Base-by-base conservation (phyloP, 2,113 vertebrate species). In the Microtus pennsylvanicus region DNA sequence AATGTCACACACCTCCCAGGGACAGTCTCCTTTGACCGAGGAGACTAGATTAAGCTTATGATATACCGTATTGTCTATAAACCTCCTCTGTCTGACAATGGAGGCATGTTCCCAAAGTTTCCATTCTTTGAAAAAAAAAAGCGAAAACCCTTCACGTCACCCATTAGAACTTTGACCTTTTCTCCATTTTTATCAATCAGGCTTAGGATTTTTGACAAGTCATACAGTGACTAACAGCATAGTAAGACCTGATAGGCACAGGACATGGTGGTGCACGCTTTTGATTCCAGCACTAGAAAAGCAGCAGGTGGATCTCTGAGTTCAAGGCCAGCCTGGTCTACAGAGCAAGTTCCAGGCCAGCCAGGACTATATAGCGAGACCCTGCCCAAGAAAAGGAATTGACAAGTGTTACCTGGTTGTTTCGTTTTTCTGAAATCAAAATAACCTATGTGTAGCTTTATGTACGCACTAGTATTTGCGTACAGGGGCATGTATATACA, bases 221-320 rank as follows among this genome's bases (percentile, higher is more conserved):
- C 96, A 28, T 96, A 97, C 72, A 97, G 98, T 95, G 96, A 86
- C 35, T 45, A 97, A 97, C 86, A 96, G 94, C 95, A 97, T 94
- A 97, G 97, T 98, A 98, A 98, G 95, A 98, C 96, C 97, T 96
- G 97, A 98, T 42, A 83, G 78, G 96, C 96, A 97, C 6, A n/a
- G 52, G 13, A 7, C 35, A 61, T 61, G 80, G 52, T 14, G 80
- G 52, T 3, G 0, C 52, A 38, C 0, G 0, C 52, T 55, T 61
- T 38, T 61, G 21, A 61, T 38, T 55, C 55, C 6, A 61, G 22
- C 21, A 26, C 21, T 26, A 7, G 35, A 35, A 55, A 38, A 12
- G 52, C 52, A 61, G 80, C 6, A 10, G 52, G 5, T 38, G 11
- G 47, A 24, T 81, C 21, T n/a, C 21, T 14, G 78, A 58, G 50